Evolutionary conservation across 2,797 vertebrate species (phyloP), one percentile per base, ranked within the genome.

Genomic region (Orestias chungarensis): DNA sequence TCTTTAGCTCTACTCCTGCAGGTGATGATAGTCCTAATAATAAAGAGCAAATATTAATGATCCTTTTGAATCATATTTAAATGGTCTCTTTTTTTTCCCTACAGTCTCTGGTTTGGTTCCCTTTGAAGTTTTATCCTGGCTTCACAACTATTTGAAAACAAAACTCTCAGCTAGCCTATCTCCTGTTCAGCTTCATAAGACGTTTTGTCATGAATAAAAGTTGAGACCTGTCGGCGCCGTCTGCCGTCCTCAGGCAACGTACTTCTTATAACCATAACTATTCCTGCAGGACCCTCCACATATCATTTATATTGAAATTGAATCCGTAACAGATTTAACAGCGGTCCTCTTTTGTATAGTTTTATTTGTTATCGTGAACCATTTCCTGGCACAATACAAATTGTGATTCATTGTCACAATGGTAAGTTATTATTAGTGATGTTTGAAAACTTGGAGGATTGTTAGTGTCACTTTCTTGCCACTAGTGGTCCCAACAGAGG

Each of bases 71-170:
- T n/a, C n/a, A n/a, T n/a, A n/a, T n/a, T n/a, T n/a, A n/a, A n/a
- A n/a, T n/a, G n/a, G 38, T 31, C 47, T 5, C 1, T 68, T 55
- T 44, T 79, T 71, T 57, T 62, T n/a, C n/a, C n/a, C 23, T 55
- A 27, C 33, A 18, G 14, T 66, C 12, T 35, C 40, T 55, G 20
- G 12, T 55, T 35, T 33, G 18, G 8, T 74, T 67, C n/a, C 6
- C 42, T 73, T 75, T 80, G 64, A 72, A 78, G 76, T 50, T 71
- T 70, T 82, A 50, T 59, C 40, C 54, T 62, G 66, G 64, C 27
- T 82, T 73, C 49, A 73, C 6, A 42, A 55, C 70, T 57, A 18
- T 62, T 49, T 46, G 23, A 76, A 79, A 66, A 33, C 0, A 46
- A 20, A 47, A 42, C 62, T 74, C 55, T 55, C 49, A 27, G n/a